Conservation (phyloP, 2,888 invertebrate genomes). For the Seira ritae region DNA sequence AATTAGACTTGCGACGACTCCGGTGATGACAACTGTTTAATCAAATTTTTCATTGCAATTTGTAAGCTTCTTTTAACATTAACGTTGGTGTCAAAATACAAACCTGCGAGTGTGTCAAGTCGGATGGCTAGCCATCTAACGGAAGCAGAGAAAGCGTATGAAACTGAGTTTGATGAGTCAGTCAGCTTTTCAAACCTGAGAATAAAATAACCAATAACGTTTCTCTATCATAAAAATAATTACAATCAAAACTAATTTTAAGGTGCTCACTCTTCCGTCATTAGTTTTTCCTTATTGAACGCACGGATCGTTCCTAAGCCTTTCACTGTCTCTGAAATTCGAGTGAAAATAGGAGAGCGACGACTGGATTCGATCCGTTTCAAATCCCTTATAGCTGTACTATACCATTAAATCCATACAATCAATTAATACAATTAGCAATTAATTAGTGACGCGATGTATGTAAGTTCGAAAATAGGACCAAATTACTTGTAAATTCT, state of each 20-base stretch:
- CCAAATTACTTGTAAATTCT: constrained; percentile 76
- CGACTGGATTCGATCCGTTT: constrained; percentile 79
- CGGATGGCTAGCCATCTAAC: constrained; percentile 78
- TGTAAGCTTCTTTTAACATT: constrained; percentile 16
- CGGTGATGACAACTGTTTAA: constrained; percentile 67
- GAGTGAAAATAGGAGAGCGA: constrained; percentile 80
- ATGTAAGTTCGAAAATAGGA: too few relatives aligned
- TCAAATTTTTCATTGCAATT: constrained; percentile 16
- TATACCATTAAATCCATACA: too few relatives aligned
- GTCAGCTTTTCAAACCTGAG: constrained; percentile 66
- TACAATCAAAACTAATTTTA: too few relatives aligned
- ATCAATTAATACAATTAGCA: not conserved
- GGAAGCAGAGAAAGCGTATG: constrained; percentile 77
- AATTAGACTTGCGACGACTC: constrained; percentile 65
- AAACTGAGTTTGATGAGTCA: constrained; percentile 69
- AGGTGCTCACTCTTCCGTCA: constrained; percentile 76
- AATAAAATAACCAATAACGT: not conserved
- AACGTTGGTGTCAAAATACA: too few relatives aligned
- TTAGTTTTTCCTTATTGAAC: constrained; percentile 79
- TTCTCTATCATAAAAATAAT: too few relatives aligned
- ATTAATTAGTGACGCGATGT: too few relatives aligned
- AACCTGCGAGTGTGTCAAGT: constrained; percentile 76
- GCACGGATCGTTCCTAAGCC: constrained; percentile 81
- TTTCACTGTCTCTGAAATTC: constrained; percentile 79
- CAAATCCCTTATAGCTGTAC: constrained; percentile 77